Base-by-base conservation (phyloP, 2,113 vertebrate species). In the Mesembrinibis cayennensis region DNA sequence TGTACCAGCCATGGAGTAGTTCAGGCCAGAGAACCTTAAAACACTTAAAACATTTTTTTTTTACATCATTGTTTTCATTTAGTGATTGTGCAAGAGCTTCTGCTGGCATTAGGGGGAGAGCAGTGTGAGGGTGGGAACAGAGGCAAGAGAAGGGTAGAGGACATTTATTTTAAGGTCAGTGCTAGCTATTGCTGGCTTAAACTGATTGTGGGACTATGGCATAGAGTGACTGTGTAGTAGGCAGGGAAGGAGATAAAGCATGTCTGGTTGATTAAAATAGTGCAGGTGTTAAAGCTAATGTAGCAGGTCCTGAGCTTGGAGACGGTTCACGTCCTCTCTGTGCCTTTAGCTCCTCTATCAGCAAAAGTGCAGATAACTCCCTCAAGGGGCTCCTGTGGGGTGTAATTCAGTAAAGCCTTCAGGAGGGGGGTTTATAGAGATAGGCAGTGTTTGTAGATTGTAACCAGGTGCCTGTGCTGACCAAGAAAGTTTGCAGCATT, bases 221-320 rank as follows among this genome's bases (percentile, higher is more conserved):
- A 69, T 26, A 58, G 50, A 58, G 63, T 20, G 20, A 36, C 45
- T 8, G 0, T 52, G 53, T 53, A 77, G 84, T 27, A 52, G 40
- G 66, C 59, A 88, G 80, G 50, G 84, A 77, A 82, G 38, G 45
- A 96, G 93, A 94, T 94, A 95, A 89, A 73, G 16, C 16, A 32
- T 65, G 70, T 61, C 83, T 95, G 62, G 70, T 82, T 91, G 91
- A 84, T 97, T 76, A 95, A 97, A 97, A 94, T 93, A 97, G 96
- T 87, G 58, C 90, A 94, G 88, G 91, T 94, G 91, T 97, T 89
- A 72, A 80, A 95, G 83, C 52, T 70, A 81, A 87, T 65, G 61
- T 92, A 67, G 66, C 89, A 94, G 93, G 56, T 87, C 87, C 58
- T 45, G 42, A 67, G 42, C 45, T 76, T 95, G 83, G 77, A 72